Conservation (phyloP, 2,797 vertebrate genomes). For the Phoxinus dragarum region DNA sequence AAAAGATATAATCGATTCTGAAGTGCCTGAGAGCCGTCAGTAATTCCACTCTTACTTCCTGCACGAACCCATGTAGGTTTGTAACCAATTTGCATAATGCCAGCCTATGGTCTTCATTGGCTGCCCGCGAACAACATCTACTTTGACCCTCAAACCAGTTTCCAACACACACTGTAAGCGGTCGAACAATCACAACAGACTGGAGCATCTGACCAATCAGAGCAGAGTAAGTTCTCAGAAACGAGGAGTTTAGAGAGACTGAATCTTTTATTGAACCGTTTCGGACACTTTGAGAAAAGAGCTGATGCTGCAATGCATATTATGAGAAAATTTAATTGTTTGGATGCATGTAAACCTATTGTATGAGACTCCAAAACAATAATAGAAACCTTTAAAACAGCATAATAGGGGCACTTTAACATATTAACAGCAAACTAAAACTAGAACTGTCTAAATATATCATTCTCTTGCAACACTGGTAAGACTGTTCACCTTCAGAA, state of each 20-base stretch:
- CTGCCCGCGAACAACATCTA: too few relatives aligned
- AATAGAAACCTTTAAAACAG: background rate
- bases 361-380: background rate
- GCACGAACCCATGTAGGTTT: too few relatives aligned
- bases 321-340: background rate
- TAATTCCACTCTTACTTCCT: too few relatives aligned
- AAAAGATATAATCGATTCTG: too few relatives aligned
- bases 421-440: background rate
- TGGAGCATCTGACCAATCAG: background rate
- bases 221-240: background rate
- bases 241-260: background rate
- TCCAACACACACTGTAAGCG: background rate
- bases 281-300: background rate
- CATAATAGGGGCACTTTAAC: background rate
- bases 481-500: constrained; percentile 71
- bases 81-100: too few relatives aligned
- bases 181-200: background rate
- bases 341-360: background rate
- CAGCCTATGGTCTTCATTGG: too few relatives aligned
- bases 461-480: background rate
- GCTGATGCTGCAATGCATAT: background rate
- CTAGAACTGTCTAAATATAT: background rate
- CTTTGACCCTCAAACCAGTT: background rate
- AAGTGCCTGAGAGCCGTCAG: too few relatives aligned
- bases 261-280: background rate